phyloP scores from a whole-genome alignment of 1,140 invertebrate genomes.

The Drosophila auraria region DNA sequence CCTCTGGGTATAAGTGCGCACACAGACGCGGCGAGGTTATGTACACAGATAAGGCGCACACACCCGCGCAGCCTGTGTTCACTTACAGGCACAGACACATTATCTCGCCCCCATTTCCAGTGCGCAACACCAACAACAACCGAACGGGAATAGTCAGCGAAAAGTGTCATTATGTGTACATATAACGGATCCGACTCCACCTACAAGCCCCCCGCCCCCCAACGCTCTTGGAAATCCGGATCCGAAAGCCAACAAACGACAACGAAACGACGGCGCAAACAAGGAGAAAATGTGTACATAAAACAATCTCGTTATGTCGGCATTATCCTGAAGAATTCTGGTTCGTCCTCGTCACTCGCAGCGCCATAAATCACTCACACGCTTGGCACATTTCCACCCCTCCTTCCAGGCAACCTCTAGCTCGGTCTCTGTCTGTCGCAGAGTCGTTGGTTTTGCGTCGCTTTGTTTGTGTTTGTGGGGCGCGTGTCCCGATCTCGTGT shows the following conservation, averaged over 20 bases:
- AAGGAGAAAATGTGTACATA: slow-evolving; percentile 79
- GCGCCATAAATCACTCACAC: slow-evolving; percentile 84
- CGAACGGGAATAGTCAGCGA: slow-evolving; percentile 52
- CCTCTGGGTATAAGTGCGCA: slow-evolving; percentile 67
- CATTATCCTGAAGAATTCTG: slow-evolving; percentile 85
- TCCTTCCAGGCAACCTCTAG: slow-evolving; percentile 13
- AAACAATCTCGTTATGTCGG: slow-evolving; percentile 85
- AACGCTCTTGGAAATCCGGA: slow-evolving; percentile 21
- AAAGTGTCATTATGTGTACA: slow-evolving; percentile 77
- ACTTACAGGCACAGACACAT: slow-evolving; percentile 36
- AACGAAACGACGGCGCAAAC: slow-evolving; percentile 56
- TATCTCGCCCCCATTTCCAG: slow-evolving; percentile 62
- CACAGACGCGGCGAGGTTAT: slow-evolving; percentile 37
- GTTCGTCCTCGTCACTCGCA: slow-evolving; percentile 84
- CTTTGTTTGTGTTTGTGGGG: slow-evolving; percentile 50
- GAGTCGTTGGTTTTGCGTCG: slow-evolving; percentile 15
- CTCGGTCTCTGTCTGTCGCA: slow-evolving; percentile 16
- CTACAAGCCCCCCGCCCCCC: slow-evolving; percentile 6
- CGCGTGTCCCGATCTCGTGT: slow-evolving; percentile 46
- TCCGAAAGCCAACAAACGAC: slow-evolving; percentile 36
- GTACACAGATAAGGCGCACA: slow-evolving; percentile 49
- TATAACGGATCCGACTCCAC: slow-evolving; percentile 43
- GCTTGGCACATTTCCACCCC: slow-evolving; percentile 72
- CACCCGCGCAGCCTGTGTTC: slow-evolving; percentile 20
- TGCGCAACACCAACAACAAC: slow-evolving; percentile 30